Evolutionary conservation across 1,140 invertebrate species (phyloP).

Genomic region (Cryptotermes secundus): DNA sequence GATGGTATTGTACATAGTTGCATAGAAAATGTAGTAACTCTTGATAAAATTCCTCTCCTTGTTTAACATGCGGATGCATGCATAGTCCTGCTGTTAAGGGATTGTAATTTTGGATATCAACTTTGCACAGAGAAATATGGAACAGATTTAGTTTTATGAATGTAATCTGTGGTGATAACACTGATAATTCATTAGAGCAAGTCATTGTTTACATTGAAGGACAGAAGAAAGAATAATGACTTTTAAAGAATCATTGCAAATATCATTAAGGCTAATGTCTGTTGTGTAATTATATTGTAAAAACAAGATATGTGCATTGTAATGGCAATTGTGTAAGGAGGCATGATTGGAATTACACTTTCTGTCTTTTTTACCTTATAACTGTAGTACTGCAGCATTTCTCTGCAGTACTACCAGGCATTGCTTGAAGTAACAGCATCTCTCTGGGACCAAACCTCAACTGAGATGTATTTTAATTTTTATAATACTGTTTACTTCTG

Average conservation of each 20-base stretch:
- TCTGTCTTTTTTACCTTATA: neutral
- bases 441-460: neutral
- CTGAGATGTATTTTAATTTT: neutral
- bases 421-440: neutral
- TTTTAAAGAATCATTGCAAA: constrained; percentile 21
- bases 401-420: neutral
- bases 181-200: constrained; percentile 19
- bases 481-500: too few species aligned
- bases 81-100: neutral
- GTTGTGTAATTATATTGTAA: constrained; percentile 14
- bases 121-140: neutral
- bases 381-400: neutral
- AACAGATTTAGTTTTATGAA: neutral
- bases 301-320: constrained; percentile 2
- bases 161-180: constrained; percentile 25
- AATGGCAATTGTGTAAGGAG: constrained; percentile 11
- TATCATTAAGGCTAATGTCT: constrained; percentile 18
- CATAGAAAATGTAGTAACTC: neutral
- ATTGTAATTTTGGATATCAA: neutral
- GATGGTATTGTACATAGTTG: neutral
- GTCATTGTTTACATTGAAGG: constrained; percentile 23
- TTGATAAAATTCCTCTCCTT: neutral
- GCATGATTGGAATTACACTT: neutral
- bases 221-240: constrained; percentile 11
- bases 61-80: neutral